A percentile compares a stretch with the other conserved stretches of the same genome.
phyloP scores from a whole-genome alignment of 2,888 invertebrate species.

The Rhamnusium bicolor region DNA sequence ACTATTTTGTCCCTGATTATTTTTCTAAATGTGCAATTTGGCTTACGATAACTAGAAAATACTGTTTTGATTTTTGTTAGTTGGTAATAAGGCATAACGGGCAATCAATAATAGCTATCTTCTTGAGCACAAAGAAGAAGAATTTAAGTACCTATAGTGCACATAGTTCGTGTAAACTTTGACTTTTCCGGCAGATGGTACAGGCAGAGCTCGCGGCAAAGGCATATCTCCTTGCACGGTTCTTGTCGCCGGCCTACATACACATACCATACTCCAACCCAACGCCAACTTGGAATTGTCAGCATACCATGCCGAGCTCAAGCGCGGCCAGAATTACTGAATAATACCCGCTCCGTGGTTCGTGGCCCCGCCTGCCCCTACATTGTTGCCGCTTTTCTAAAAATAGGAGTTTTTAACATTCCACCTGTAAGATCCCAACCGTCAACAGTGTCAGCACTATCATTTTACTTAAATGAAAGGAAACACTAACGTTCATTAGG shows the following conservation, averaged over 20 bases:
- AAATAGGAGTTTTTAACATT: slow-evolving; percentile 21
- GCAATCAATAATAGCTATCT: slow-evolving; percentile 44
- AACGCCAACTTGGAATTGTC: slow-evolving; percentile 33
- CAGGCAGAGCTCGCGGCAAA: slow-evolving; percentile 30
- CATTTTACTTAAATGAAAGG: neutral
- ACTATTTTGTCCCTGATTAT: too few relatives aligned
- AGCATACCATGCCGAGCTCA: slow-evolving; percentile 25
- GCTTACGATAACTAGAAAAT: neutral
- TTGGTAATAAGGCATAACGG: slow-evolving; percentile 20
- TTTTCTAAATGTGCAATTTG: neutral
- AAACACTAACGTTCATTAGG: neutral
- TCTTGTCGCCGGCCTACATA: slow-evolving; percentile 39
- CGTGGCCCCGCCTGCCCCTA: slow-evolving; percentile 11
- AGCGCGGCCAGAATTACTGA: slow-evolving; percentile 37
- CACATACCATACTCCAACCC: slow-evolving; percentile 34
- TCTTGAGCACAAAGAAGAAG: slow-evolving; percentile 36
- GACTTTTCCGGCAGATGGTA: slow-evolving; percentile 48
- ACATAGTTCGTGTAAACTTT: slow-evolving; percentile 46
- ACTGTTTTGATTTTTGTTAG: neutral
- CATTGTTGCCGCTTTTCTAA: slow-evolving; percentile 15
- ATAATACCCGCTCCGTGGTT: slow-evolving; percentile 5
- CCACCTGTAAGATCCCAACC: slow-evolving; percentile 5
- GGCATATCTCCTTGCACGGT: slow-evolving; percentile 29
- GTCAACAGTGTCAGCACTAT: neutral
- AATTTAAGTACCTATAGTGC: slow-evolving; percentile 39